A percentile compares a stretch with the other conserved stretches of the same genome.
phyloP scores from a whole-genome alignment of 2,888 invertebrate species.

The Trilocha varians region DNA sequence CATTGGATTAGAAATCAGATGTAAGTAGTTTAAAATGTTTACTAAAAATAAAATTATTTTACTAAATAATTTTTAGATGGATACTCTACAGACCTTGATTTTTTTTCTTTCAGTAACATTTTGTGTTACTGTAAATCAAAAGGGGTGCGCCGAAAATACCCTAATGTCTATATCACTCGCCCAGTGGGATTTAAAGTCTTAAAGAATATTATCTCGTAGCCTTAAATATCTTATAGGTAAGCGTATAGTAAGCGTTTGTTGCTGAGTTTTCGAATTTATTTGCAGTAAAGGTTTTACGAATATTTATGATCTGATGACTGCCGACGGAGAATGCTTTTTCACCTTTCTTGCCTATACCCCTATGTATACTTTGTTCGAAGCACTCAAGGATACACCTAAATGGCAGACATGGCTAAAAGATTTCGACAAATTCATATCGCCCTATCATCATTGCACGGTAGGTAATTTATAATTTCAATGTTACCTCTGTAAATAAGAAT shows the following conservation, averaged over 20 bases:
- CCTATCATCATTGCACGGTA: slow-evolving; percentile 2
- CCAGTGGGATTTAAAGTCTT: too few species aligned
- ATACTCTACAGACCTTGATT: too few species aligned
- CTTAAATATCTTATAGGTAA: neutral
- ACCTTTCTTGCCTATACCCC: slow-evolving; percentile 79
- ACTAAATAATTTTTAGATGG: too few species aligned
- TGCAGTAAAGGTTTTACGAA: slow-evolving; percentile 72
- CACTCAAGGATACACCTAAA: slow-evolving; percentile 40
- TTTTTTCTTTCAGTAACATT: too few species aligned
- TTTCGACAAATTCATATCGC: slow-evolving; percentile 2
- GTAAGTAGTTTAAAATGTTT: slow-evolving; percentile 62
- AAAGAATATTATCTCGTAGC: neutral
- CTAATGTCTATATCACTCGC: too few species aligned
- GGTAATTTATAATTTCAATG: neutral
- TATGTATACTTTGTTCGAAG: slow-evolving; percentile 77
- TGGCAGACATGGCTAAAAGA: slow-evolving; percentile 4
- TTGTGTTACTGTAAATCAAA: too few species aligned
- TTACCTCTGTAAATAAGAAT: too few species aligned
- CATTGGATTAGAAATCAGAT: slow-evolving; percentile 85
- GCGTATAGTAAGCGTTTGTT: neutral
- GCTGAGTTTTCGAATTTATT: too few species aligned
- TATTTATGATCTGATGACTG: slow-evolving; percentile 75
- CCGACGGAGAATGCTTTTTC: slow-evolving; percentile 78
- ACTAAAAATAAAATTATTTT: too few species aligned
- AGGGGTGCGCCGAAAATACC: too few species aligned